Evolutionary conservation across 2,797 vertebrate species (phyloP), one percentile per base, ranked within the genome.

Genomic region (Enteromius radiatus): DNA sequence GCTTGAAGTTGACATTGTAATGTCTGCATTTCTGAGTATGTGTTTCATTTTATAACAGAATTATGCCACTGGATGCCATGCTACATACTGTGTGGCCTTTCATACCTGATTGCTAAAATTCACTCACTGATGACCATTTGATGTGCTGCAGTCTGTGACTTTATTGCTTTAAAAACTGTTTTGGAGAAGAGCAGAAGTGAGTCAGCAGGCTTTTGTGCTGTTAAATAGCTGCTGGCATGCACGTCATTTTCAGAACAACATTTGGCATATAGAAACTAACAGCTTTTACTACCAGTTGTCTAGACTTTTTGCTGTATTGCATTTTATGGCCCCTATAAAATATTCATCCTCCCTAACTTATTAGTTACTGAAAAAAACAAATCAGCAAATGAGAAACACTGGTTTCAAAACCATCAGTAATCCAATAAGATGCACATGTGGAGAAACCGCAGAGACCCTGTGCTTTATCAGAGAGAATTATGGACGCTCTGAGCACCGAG

Each of bases 321-420:
- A 52, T 91, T 94, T 93, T 92, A 94, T 90, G 87, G 85, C 85
- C 86, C 85, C 80, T 84, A 88, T 90, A 89, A 93, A 92, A 90
- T 84, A 86, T 87, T 61, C 77, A 87, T 83, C 76, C 84, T 76
- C 68, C 65, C 54, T 83, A 78, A 80, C 85, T 75, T 87, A 89
- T 88, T 86, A 89, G 81, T 83, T 89, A 88, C 83, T 77, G 68
- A 85, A 67, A 89, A 89, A 91, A 90, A 90, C 79, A 89, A 87
- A 88, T 86, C 31, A 84, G 78, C 80, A 89, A 91, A 91, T 92
- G 79, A 91, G 92, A 92, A 92, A 84, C 92, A 91, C 86, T 76
- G 83, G 81, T 85, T 84, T 87, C 64, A 67, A 76, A 84, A 82
- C 82, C 49, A 73, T 85, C 76, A 87, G 88, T 84, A 84, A 90